Percentiles rank a stretch among this genome's conserved stretches.
These are phyloP conservation scores for Aphidius colemani DNA, from an alignment of 2,888 invertebrate genomes.

Conservation along the genomic window DNA sequence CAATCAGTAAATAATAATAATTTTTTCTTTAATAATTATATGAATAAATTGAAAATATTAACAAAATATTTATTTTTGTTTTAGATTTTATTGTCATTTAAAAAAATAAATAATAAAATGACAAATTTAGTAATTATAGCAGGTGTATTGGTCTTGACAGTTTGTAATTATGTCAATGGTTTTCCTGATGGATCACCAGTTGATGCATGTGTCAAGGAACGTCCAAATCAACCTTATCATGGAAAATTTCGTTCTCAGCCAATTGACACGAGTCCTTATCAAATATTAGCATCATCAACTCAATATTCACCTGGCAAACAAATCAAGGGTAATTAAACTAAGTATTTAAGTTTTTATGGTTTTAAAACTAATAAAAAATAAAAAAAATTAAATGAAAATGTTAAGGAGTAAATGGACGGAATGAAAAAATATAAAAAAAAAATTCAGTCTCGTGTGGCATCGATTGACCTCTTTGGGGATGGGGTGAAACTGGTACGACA, in stretches of 20 bases:
- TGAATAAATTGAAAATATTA: neutral
- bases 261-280: slow-evolving; percentile 69
- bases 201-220: slow-evolving; percentile 77
- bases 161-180: slow-evolving; percentile 50
- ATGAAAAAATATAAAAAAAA: no score
- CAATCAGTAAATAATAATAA: no score
- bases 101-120: slow-evolving; percentile 27
- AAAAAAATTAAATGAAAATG: no score
- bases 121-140: slow-evolving; percentile 33
- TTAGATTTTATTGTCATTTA: slow-evolving; percentile 1
- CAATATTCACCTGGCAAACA: slow-evolving; percentile 71
- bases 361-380: no score
- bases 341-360: no score
- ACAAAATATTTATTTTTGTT: neutral
- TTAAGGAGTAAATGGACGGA: no score
- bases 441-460: no score
- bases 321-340: slow-evolving; percentile 67
- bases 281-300: slow-evolving; percentile 69
- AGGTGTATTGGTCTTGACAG: slow-evolving; percentile 33
- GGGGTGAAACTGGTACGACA: no score
- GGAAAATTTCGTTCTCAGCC: slow-evolving; percentile 74
- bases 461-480: no score
- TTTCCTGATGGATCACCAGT: slow-evolving; percentile 85
- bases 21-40: no score
- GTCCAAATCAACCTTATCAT: slow-evolving; percentile 78